Percentiles rank a stretch among this genome's conserved stretches.
Evolutionary conservation across 2,888 invertebrate species (phyloP).

Genomic region (Argyra leucocephala): DNA sequence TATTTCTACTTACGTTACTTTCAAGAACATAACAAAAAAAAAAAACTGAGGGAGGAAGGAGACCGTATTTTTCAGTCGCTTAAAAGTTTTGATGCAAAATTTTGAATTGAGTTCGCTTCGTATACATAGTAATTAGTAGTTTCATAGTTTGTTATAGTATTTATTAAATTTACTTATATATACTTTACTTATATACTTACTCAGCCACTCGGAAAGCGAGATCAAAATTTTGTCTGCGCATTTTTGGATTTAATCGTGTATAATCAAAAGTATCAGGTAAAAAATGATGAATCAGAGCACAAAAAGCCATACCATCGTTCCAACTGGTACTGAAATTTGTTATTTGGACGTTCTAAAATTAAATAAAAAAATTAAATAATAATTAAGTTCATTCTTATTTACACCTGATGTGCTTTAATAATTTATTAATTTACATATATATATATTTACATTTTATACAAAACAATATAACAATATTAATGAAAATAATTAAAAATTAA

Average conservation of each 20-base stretch:
- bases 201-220: constrained; percentile 96
- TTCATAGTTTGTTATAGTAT: constrained; percentile 11
- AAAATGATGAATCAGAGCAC: constrained; percentile 97
- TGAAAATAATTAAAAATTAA: too few relatives aligned
- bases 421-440: background rate
- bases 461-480: too few relatives aligned
- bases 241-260: constrained; percentile 73
- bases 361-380: constrained; percentile 21
- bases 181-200: too few relatives aligned
- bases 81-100: too few relatives aligned
- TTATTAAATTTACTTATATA: too few relatives aligned
- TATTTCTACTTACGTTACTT: too few relatives aligned
- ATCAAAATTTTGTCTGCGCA: constrained; percentile 89
- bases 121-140: constrained; percentile 2
- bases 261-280: constrained; percentile 96
- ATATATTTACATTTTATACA: background rate
- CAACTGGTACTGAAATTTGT: constrained; percentile 98
- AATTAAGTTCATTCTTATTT: constrained; percentile 14
- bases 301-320: constrained; percentile 98
- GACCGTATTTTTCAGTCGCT: too few relatives aligned
- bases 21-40: too few relatives aligned
- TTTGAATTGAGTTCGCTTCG: too few relatives aligned
- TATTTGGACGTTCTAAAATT: constrained; percentile 81
- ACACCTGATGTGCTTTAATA: background rate
- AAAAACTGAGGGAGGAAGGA: too few relatives aligned